A percentile compares a stretch with the other conserved stretches of the same genome.
Conservation (phyloP, 23 tunicate genomes). For the Ascidia mentula region DNA sequence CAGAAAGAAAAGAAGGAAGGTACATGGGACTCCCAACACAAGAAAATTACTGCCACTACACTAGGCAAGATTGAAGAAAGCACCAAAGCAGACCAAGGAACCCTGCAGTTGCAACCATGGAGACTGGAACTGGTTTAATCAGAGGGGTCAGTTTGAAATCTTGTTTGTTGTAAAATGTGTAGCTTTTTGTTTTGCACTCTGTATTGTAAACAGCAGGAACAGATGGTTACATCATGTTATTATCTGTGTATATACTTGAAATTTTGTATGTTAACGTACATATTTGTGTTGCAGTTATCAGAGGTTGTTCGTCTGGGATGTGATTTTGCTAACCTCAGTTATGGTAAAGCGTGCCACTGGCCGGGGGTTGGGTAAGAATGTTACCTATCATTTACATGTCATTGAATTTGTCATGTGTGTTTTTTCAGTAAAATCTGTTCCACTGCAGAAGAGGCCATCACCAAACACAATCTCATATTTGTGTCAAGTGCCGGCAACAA, state of each 20-base stretch:
- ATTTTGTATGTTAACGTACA: too few species aligned
- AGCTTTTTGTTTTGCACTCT: too few species aligned
- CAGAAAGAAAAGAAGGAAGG: constrained; percentile 68
- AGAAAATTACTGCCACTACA: constrained; percentile 43
- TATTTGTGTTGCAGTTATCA: too few species aligned
- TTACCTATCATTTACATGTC: not conserved
- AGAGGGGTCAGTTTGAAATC: constrained; percentile 91
- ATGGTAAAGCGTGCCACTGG: constrained; percentile 96
- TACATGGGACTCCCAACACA: constrained; percentile 65
- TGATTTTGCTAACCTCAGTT: constrained; percentile 89
- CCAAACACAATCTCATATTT: constrained; percentile 83
- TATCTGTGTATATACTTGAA: too few species aligned
- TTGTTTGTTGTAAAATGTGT: too few species aligned
- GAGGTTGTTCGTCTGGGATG: too few species aligned
- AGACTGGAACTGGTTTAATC: constrained; percentile 89
- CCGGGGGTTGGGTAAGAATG: constrained; percentile 70
- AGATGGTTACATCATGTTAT: too few species aligned
- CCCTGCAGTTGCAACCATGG: constrained; percentile 88
- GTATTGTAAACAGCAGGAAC: too few species aligned
- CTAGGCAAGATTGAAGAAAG: constrained; percentile 31
- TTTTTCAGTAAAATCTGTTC: constrained; percentile 62
- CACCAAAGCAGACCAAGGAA: constrained; percentile 44
- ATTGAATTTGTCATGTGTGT: too few species aligned
- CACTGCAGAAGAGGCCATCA: constrained; percentile 82
- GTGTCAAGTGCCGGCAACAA: constrained; percentile 97